Conservation (phyloP, 2,888 invertebrate species). For the Scrobipalpa costella region DNA sequence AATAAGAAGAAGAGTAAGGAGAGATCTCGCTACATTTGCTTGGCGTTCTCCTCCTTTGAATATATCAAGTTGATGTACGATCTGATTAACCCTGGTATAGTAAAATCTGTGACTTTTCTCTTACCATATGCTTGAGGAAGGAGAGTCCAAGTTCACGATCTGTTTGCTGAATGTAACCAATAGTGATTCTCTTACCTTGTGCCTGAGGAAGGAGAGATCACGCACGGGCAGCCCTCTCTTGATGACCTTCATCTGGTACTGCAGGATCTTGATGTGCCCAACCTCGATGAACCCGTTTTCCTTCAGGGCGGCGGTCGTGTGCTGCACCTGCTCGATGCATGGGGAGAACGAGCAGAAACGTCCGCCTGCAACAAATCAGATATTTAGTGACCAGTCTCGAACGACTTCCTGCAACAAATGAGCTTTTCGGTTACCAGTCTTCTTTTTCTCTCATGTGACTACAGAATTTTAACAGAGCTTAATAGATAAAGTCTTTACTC, state of each 20-base stretch:
- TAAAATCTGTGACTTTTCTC: too few relatives aligned
- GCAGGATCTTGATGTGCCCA: constrained; percentile 92
- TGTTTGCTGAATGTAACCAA: too few relatives aligned
- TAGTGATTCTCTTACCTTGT: constrained; percentile 1
- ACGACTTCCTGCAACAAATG: not conserved
- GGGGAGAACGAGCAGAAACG: constrained; percentile 98
- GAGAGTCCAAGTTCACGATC: too few relatives aligned
- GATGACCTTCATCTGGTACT: constrained; percentile 87
- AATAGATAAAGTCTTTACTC: too few relatives aligned
- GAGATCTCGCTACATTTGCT: too few relatives aligned
- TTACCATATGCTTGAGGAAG: constrained; percentile 75
- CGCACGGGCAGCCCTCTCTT: constrained; percentile 84
- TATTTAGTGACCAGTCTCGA: not conserved
- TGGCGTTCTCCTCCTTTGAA: too few relatives aligned
- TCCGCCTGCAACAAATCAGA: constrained; percentile 84
- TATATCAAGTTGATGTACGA: too few relatives aligned
- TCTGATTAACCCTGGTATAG: too few relatives aligned
- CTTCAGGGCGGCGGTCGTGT: constrained; percentile 87
- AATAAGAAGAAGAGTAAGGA: too few relatives aligned
- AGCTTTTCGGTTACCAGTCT: too few relatives aligned
- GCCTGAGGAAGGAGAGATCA: constrained; percentile 85
- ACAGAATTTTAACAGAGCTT: too few relatives aligned
- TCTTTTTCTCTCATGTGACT: too few relatives aligned
- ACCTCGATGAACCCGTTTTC: constrained; percentile 91
- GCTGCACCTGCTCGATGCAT: constrained; percentile 99